These are phyloP conservation scores for Indicator indicator DNA, from an alignment of 2,113 vertebrate genomes.

Conservation along the genomic window DNA sequence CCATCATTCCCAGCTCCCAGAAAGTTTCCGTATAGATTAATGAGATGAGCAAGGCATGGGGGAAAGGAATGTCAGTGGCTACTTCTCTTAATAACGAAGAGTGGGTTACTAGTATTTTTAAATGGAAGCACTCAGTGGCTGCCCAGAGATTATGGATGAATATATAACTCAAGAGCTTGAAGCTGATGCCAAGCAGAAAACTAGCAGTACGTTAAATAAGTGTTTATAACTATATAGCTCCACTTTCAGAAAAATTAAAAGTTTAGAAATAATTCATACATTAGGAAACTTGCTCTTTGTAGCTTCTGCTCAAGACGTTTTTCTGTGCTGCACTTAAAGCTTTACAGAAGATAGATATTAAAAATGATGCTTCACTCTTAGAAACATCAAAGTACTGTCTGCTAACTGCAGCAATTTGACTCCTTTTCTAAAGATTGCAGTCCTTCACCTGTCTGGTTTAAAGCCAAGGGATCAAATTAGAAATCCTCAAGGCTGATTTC, in stretches of 20 bases:
- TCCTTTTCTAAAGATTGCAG: not conserved
- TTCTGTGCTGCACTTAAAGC: not conserved
- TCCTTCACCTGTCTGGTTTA: not conserved
- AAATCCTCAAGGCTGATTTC: not conserved
- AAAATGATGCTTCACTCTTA: not conserved
- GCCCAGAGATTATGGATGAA: not conserved
- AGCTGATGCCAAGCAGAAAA: not conserved
- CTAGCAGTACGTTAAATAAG: not conserved
- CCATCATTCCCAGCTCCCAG: not conserved
- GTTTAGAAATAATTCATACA: not conserved
- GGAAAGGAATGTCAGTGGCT: not conserved
- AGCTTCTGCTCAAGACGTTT: not conserved
- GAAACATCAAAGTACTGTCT: not conserved
- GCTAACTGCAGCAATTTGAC: not conserved
- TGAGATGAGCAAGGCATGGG: not conserved
- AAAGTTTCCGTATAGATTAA: not conserved
- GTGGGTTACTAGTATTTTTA: not conserved
- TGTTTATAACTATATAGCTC: not conserved
- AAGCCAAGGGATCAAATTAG: not conserved
- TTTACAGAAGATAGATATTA: not conserved
- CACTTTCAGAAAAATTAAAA: not conserved
- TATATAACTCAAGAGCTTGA: not conserved
- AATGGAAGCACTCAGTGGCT: not conserved
- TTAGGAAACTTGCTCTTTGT: not conserved
- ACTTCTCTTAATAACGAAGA: not conserved